A percentile compares a stretch with the other conserved stretches of the same genome.
Evolutionary conservation across 2,113 vertebrate species (phyloP).

Genomic region (Phyllopteryx taeniolatus): DNA sequence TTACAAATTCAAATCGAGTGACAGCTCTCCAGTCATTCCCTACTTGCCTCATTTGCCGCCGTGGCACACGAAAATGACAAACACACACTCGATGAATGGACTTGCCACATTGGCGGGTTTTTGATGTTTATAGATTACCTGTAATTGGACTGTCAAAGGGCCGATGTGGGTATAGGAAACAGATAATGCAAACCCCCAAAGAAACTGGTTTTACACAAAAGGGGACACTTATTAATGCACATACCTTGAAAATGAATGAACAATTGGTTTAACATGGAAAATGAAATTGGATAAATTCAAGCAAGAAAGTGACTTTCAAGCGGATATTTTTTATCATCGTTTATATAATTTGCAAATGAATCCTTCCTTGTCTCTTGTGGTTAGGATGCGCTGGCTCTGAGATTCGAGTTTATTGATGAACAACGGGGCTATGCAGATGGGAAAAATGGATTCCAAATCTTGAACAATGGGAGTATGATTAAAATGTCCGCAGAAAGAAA

Average conservation of each 20-base stretch:
- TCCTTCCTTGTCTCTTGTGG: background rate
- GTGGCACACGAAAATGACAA: slow-evolving; percentile 24
- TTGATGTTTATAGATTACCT: slow-evolving; percentile 51
- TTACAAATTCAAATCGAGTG: slow-evolving; percentile 52
- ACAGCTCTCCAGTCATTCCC: slow-evolving; percentile 57
- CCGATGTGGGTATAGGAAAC: slow-evolving; percentile 36
- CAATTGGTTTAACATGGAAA: background rate
- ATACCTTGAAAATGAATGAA: background rate
- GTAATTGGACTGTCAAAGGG: slow-evolving; percentile 57
- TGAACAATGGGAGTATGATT: slow-evolving; percentile 6
- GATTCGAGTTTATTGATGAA: background rate
- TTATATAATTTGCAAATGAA: background rate
- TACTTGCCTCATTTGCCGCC: slow-evolving; percentile 32
- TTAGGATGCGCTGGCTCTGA: slow-evolving; percentile 11
- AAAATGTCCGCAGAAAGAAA: slow-evolving; percentile 10
- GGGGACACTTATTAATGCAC: background rate
- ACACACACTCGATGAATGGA: slow-evolving; percentile 21
- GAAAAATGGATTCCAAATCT: background rate
- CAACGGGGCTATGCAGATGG: slow-evolving; percentile 20
- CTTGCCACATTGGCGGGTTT: slow-evolving; percentile 19
- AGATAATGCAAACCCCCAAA: slow-evolving; percentile 22
- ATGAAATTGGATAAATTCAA: slow-evolving; percentile 34
- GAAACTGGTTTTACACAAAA: background rate
- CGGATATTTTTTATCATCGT: background rate
- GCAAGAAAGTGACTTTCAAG: background rate